Evolutionary conservation across 2,113 vertebrate genomes (phyloP).

Genomic region (Elephas maximus): DNA sequence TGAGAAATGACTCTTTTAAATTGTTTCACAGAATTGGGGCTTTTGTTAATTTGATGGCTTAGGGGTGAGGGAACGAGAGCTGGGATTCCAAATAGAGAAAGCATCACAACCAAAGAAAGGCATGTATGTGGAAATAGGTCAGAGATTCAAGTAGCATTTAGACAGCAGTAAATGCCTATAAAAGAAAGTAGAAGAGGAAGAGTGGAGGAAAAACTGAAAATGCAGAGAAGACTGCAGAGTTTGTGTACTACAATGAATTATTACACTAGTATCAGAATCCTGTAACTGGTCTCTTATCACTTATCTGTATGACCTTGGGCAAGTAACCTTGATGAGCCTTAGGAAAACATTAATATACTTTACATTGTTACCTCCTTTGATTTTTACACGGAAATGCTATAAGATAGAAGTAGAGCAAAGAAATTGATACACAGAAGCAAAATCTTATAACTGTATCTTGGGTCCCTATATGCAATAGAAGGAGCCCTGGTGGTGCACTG

Average conservation of each 20-base stretch:
- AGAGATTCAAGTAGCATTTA: background rate
- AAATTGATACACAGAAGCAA: background rate
- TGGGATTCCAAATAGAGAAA: background rate
- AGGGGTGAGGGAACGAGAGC: background rate
- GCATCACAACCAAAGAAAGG: background rate
- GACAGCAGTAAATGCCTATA: background rate
- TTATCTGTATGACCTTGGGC: background rate
- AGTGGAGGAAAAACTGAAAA: background rate
- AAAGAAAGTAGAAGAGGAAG: background rate
- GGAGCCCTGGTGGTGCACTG: too few species aligned
- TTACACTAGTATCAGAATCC: background rate
- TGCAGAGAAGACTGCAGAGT: background rate
- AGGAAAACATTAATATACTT: background rate
- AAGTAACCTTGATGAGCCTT: background rate
- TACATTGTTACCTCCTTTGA: background rate
- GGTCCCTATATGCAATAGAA: background rate
- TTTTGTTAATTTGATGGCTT: background rate
- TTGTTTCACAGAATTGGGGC: background rate
- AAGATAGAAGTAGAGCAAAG: background rate
- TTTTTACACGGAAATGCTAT: background rate
- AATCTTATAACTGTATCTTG: background rate
- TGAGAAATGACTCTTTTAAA: background rate
- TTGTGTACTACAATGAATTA: background rate
- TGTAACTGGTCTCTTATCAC: background rate
- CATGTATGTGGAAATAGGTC: background rate